Evolutionary conservation across 1,140 invertebrate genomes (phyloP).

Genomic region (Prorops nasuta): DNA sequence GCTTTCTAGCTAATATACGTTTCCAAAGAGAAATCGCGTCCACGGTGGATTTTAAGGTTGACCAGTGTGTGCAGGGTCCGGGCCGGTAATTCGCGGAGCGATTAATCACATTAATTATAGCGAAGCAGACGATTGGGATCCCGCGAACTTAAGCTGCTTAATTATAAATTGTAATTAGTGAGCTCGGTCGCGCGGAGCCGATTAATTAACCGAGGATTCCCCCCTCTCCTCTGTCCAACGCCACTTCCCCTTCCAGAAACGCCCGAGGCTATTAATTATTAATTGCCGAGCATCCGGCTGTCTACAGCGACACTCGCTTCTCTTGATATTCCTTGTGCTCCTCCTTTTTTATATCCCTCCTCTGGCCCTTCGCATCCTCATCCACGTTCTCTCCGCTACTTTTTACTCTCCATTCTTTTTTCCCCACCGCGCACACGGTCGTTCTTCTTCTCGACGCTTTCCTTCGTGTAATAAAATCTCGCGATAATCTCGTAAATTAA

Average conservation of each 20-base stretch:
- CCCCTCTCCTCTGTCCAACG: constrained; percentile 31
- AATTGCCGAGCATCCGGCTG: constrained; percentile 35
- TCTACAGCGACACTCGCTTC: constrained; percentile 36
- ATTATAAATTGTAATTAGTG: constrained; percentile 57
- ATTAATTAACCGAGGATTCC: constrained; percentile 46
- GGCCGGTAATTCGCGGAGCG: constrained; percentile 42
- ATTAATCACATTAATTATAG: constrained; percentile 53
- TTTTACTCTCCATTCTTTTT: background rate
- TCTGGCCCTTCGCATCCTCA: background rate
- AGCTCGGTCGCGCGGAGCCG: constrained; percentile 38
- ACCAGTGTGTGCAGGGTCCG: constrained; percentile 12
- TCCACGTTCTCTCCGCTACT: background rate
- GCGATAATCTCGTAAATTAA: too few relatives aligned
- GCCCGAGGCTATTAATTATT: constrained; percentile 37
- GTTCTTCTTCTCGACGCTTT: constrained; percentile 2
- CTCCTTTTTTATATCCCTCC: background rate
- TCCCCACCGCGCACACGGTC: background rate
- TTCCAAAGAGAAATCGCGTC: constrained; percentile 29
- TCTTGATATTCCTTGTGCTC: constrained; percentile 9
- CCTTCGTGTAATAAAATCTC: too few relatives aligned
- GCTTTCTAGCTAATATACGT: too few relatives aligned
- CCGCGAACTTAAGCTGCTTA: constrained; percentile 44
- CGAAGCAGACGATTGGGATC: constrained; percentile 24
- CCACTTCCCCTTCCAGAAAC: background rate
- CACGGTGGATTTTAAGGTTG: constrained; percentile 28